These are phyloP conservation scores for Gallinago solitaria DNA, from an alignment of 2,797 vertebrate genomes.

Conservation along the genomic window DNA sequence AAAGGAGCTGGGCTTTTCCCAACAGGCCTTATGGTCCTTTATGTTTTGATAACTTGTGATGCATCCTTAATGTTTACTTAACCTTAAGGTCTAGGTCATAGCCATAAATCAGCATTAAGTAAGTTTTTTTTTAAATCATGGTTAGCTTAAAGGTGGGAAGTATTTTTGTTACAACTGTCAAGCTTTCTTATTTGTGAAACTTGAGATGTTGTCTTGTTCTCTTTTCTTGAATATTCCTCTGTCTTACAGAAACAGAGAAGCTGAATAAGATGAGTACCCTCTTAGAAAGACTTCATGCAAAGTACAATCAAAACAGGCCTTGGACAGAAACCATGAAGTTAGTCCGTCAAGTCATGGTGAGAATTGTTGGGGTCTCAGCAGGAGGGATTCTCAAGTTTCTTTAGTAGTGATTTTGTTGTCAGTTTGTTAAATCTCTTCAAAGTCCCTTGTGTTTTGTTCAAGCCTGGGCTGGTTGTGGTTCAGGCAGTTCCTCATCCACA, in stretches of 20 bases:
- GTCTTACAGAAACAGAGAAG: conserved; percentile 86
- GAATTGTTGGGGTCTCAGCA: background rate
- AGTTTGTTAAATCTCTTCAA: background rate
- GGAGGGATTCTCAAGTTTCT: background rate
- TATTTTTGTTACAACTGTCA: background rate
- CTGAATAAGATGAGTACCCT: conserved; percentile 90
- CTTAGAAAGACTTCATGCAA: conserved; percentile 91
- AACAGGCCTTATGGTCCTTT: background rate
- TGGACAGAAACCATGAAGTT: conserved; percentile 98
- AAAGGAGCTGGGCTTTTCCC: background rate
- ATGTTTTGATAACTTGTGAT: background rate
- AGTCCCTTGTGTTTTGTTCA: background rate
- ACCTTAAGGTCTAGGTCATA: accelerated
- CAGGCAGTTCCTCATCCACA: background rate
- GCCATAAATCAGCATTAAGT: background rate
- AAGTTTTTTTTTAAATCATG: accelerated
- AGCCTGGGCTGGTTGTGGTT: background rate
- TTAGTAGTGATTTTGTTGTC: accelerated
- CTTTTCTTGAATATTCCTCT: background rate
- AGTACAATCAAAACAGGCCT: conserved; percentile 91
- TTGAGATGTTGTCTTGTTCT: accelerated
- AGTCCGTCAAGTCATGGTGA: conserved; percentile 96
- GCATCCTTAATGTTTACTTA: background rate
- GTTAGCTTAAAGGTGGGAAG: background rate
- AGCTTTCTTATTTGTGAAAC: background rate